Evolutionary conservation across 2,113 vertebrate genomes (phyloP), one percentile per base, ranked within the genome.

Genomic region (Sciurus niger): DNA sequence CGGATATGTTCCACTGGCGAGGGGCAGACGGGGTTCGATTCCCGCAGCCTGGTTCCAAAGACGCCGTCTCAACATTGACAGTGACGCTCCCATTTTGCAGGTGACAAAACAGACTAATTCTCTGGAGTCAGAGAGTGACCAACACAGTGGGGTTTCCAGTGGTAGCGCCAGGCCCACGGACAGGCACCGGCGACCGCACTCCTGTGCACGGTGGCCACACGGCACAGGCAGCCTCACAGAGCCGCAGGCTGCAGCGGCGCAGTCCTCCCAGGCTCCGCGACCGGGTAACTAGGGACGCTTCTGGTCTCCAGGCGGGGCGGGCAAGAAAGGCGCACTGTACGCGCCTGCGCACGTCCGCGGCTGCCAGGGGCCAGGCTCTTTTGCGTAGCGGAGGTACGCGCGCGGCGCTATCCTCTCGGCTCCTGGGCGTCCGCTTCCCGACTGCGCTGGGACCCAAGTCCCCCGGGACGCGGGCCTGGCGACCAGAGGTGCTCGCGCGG

Each of bases 251-350:
- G 8, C 7, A 37, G 1, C 30, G 0, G 18, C 6, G 3, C 10
- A 0, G 4, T 0, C 17, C 10, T 8, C 22, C 0, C 12, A 6
- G 0, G 46, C 25, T 1, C 2, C 0, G 10, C 8, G 0, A 8
- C 9, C 1, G 37, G 8, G 89, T 95, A 72, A 90, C 96, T 32
- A 88, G 28, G 67, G 94, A 93, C 76, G 77, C 92, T 67, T 34
- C 22, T 18, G 85, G 85, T 83, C 25, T 97, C 95, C 46, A 37
- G n/a, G 74, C 2, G 46, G 24, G 2, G 17, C 4, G 7, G 32
- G 2, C 0, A 18, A 1, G 2, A 8, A 0, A 46, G 46, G 4
- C 3, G 4, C 58, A 4, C 3, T 2, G 20, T n/a, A 0, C 0
- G 85, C 24, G 77, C 82, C 8, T 73, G 89, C 55, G 77, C 67